These are phyloP conservation scores for Phania funesta DNA, from an alignment of 2,888 invertebrate genomes.

Conservation along the genomic window DNA sequence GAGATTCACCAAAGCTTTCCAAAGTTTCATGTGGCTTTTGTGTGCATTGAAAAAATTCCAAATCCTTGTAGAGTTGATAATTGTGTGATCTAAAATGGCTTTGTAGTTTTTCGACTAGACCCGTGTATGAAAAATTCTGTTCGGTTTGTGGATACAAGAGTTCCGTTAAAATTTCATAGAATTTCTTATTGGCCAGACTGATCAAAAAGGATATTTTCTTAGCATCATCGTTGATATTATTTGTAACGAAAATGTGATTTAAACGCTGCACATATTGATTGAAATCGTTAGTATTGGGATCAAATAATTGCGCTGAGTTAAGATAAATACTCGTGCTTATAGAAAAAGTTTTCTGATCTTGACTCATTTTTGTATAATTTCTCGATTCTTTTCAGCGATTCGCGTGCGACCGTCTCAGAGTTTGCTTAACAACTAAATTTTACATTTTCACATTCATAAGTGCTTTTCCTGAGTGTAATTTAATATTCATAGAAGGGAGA, in stretches of 20 bases:
- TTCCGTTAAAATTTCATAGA: slow-evolving; percentile 24
- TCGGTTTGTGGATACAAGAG: slow-evolving; percentile 26
- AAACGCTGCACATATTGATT: slow-evolving; percentile 33
- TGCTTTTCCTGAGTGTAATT: too few species aligned
- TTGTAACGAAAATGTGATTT: slow-evolving; percentile 26
- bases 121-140: not conserved
- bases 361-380: not conserved
- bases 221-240: not conserved
- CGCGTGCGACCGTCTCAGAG: not conserved
- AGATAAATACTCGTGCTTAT: not conserved
- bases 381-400: not conserved
- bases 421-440: slow-evolving; percentile 7
- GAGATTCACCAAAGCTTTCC: not conserved
- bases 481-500: too few species aligned
- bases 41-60: slow-evolving; percentile 27
- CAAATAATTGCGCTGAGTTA: slow-evolving; percentile 7
- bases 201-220: slow-evolving; percentile 28
- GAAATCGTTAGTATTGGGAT: slow-evolving; percentile 19
- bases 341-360: not conserved
- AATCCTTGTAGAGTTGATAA: not conserved
- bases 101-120: slow-evolving; percentile 19
- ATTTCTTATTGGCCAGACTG: slow-evolving; percentile 29
- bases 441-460: too few species aligned
- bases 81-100: not conserved
- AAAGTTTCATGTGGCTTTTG: slow-evolving; percentile 19